Conservation (phyloP, 2,797 vertebrate species). For the Phoxinus dragarum region DNA sequence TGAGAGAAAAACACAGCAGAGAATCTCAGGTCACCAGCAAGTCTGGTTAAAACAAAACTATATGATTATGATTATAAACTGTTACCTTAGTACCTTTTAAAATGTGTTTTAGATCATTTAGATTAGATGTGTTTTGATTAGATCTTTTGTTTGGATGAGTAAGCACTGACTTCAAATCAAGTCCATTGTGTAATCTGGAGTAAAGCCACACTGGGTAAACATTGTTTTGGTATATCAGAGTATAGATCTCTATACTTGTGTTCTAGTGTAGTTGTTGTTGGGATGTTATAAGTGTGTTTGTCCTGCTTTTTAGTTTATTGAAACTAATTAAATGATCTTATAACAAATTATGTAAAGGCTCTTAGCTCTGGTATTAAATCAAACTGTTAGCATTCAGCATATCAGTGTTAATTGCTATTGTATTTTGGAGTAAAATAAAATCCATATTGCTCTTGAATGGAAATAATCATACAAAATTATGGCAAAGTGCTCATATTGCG, state of each 20-base stretch:
- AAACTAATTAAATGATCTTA: not conserved
- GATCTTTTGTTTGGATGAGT: not conserved
- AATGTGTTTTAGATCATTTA: not conserved
- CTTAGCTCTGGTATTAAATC: not conserved
- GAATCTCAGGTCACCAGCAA: not conserved
- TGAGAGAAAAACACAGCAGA: not conserved
- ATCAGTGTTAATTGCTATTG: no score
- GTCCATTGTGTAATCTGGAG: conserved; percentile 5
- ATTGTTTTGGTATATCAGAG: conserved; percentile 11
- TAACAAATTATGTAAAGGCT: not conserved
- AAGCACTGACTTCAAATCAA: conserved; percentile 22
- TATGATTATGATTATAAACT: not conserved
- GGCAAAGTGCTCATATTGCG: no score
- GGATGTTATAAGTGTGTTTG: not conserved
- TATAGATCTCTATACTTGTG: not conserved
- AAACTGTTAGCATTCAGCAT: no score
- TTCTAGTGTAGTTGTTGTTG: not conserved
- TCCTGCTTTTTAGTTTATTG: not conserved
- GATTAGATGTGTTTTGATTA: conserved; percentile 6
- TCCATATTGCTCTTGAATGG: no score
- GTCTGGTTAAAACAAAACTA: not conserved
- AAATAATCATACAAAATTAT: no score
- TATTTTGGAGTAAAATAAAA: not conserved
- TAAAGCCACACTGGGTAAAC: conserved; percentile 8
- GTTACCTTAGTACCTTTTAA: not conserved